Evolutionary conservation across 2,888 invertebrate genomes (phyloP), one percentile per base, ranked within the genome.

Genomic region (Sesia bembeciformis): DNA sequence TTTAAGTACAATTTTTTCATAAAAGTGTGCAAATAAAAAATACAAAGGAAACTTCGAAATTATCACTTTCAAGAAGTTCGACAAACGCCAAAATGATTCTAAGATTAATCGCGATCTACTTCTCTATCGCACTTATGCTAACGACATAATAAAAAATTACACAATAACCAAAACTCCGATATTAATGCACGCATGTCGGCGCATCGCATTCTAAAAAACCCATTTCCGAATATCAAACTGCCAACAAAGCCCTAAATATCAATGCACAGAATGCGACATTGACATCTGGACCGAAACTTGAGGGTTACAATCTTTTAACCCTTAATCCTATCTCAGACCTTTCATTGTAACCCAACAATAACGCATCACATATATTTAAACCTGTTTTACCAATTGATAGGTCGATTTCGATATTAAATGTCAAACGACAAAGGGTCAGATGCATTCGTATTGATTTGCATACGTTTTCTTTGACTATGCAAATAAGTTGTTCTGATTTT

Each of bases 361-460:
- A 66, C 65, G 67, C 73, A 74, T 77, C 79, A 71, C 76, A 78
- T 67, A 74, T 78, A 76, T 81, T 78, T 76, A 83, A 88, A 88
- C 89, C 88, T 83, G 88, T 88, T 88, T 84, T 75, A 77, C 76
- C 80, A 76, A 88, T 89, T 85, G 86, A 88, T 85, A 78, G 79
- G 70, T 67, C 68, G 73, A 74, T 76, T 77, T 65, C 80, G 78
- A 85, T 86, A 82, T 82, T 80, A 80, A 86, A 82, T 75, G 74
- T 78, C 67, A 65, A 57, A 5, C 67, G 65, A 79, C 80, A 83
- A 84, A 74, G 66, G 72, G 70, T 71, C 62, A 74, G 76, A 79
- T 78, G 72, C 72, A 66, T 67, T 67, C 67, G 64, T 63, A 49
- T 54, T 69, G 73, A 84, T 87, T 87, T 86, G 87, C 87, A 86